Evolutionary conservation across 2,113 vertebrate species (phyloP), one percentile per base, ranked within the genome.

Genomic region (Corydoras sp.): DNA sequence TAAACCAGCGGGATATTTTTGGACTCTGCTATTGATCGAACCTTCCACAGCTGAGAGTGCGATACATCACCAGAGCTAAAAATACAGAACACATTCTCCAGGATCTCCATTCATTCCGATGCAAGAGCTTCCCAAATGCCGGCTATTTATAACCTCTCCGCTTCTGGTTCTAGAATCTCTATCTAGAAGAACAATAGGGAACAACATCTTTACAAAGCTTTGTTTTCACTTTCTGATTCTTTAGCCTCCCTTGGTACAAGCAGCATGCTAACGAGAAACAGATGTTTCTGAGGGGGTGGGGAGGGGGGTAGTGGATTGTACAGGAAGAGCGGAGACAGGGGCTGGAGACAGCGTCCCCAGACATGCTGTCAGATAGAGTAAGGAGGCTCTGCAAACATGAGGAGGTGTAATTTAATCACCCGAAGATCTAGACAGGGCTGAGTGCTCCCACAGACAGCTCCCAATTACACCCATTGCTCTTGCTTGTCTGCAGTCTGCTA

Each of bases 251-350:
- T 50, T 76, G 71, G 72, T 74, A 65, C 51, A 71, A 71, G 67
- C 73, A 68, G 30, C 51, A 60, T 59, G 32, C 53, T 76, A 83
- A 86, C 76, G 67, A 80, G 74, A 77, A 82, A 69, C 83, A 85
- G 85, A 86, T 84, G 85, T 73, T 64, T 74, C 18, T 43, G 56
- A 73, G 50, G 68, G n/a, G 30, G 43, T 10, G 61, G 60, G 70
- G 13, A 1, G 51, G 51, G 13, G 65, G 58, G 9, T n/a, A 10
- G 10, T 18, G 55, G 73, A 43, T 43, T 43, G 35, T 43, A 71
- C 74, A 82, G 80, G 77, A 81, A 71, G 67, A 65, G 68, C 65
- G 65, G 69, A 72, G 75, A 76, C 51, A 72, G 67, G 63, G 65
- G 51, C 60, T 62, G 13, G 64, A 81, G 78, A 68, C 75, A 65